Evolutionary conservation across 2,113 vertebrate genomes (phyloP), one percentile per base, ranked within the genome.

Genomic region (Panthera uncia): DNA sequence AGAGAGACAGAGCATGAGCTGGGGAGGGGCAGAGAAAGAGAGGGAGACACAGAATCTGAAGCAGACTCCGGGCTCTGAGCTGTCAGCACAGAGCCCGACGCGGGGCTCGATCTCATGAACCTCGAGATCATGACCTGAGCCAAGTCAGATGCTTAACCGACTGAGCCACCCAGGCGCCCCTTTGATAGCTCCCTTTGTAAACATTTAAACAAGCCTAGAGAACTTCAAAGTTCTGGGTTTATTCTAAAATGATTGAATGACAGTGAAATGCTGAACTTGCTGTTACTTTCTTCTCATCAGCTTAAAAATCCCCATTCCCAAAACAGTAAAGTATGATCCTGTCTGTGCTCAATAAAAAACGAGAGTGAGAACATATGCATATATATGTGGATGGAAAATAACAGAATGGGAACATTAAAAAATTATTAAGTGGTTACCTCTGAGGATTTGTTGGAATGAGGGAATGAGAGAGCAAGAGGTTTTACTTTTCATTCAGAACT

Each of bases 401-500:
- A 80, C 18, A 93, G 29, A 41, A 84, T 50, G 13, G 55, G 38
- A 89, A 88, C 9, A 89, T 15, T 9, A 7, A 81, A 48, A 85
- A 16, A 50, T 12, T 57, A 31, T 31, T 76, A 29, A 48, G 33
- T 79, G 1, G 16, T 82, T 73, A 23, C 36, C n/a, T 52, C 74
- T 94, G 38, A 82, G 36, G 33, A 74, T 91, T 93, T 95, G 29
- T 73, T 86, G 66, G 9, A 68, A 88, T 79, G 38, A 57, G 27
- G 4, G 2, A 3, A 0, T n/a, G 0, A 4, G 3, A 71, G 33
- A 74, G 11, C 2, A 41, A 31, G 16, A 8, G 38, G 31, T 76
- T 93, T 85, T 89, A 31, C 14, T 68, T 94, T 74, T 80, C 36
- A 80, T 57, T 66, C 29, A 55, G 6, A 91, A 86, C 4, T 36